Percentiles rank a stretch among this genome's conserved stretches.
phyloP scores from a whole-genome alignment of 1,140 invertebrate species.

The Euwallacea similis region DNA sequence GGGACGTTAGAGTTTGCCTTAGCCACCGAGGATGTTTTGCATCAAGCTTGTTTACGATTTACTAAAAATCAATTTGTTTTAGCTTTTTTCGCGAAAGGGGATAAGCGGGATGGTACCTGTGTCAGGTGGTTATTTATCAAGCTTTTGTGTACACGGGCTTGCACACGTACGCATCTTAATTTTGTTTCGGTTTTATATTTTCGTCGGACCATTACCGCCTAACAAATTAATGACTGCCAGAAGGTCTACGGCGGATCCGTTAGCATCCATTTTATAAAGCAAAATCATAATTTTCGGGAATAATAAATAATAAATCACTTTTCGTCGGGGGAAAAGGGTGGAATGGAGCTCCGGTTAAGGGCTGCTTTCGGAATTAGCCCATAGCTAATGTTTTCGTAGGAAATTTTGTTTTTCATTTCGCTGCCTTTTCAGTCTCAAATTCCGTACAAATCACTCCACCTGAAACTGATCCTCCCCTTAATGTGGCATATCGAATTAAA shows the following conservation, averaged over 20 bases:
- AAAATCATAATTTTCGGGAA: constrained; percentile 27
- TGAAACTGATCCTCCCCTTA: too few relatives aligned
- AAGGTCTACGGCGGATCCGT: constrained; percentile 12
- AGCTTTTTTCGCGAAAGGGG: background rate
- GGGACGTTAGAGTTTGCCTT: too few relatives aligned
- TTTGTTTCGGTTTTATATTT: constrained; percentile 37
- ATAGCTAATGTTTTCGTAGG: too few relatives aligned
- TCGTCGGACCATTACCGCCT: constrained; percentile 34
- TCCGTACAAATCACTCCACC: too few relatives aligned
- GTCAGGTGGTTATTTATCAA: constrained; percentile 32
- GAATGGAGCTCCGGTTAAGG: too few relatives aligned
- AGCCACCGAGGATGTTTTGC: too few relatives aligned
- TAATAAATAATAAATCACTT: constrained; percentile 34
- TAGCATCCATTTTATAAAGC: constrained; percentile 28
- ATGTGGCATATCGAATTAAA: too few relatives aligned
- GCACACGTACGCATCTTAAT: constrained; percentile 30
- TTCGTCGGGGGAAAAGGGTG: too few relatives aligned
- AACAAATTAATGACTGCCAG: constrained; percentile 36
- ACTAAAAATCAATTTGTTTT: constrained; percentile 18
- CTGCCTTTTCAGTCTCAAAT: too few relatives aligned
- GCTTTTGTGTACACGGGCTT: constrained; percentile 34
- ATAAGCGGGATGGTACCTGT: constrained; percentile 23
- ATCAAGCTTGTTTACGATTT: background rate
- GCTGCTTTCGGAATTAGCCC: too few relatives aligned
- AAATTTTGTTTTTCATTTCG: too few relatives aligned